phyloP scores from a whole-genome alignment of 2,113 vertebrate species.

The Myotis brandtii region DNA sequence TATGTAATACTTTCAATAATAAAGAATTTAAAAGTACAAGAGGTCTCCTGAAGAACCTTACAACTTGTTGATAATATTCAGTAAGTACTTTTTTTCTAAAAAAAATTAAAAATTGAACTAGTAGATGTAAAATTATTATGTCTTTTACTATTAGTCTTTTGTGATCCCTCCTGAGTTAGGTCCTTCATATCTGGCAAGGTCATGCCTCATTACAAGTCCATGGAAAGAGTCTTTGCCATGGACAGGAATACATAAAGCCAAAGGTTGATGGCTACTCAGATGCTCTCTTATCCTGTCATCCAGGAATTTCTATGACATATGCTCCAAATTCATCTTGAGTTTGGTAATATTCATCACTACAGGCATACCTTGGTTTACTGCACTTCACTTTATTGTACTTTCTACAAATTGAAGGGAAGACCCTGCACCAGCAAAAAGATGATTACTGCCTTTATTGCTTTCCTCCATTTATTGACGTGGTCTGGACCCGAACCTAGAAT shows the following conservation, averaged over 20 bases:
- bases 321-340: neutral
- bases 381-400: neutral
- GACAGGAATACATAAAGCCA: neutral
- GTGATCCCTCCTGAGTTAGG: neutral
- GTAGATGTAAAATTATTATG: neutral
- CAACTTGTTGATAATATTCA: neutral
- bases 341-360: neutral
- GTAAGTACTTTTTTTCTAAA: neutral
- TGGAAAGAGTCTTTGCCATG: neutral
- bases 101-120: neutral
- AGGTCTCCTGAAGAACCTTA: neutral
- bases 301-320: neutral
- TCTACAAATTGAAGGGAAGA: neutral
- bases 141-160: neutral
- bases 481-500: neutral
- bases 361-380: neutral
- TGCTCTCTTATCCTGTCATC: neutral
- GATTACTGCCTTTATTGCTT: neutral
- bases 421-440: neutral
- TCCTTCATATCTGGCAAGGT: neutral
- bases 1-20: no score
- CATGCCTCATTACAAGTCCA: neutral
- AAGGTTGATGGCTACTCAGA: neutral
- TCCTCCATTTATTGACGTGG: neutral
- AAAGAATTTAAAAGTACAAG: neutral